Conservation (phyloP, 37 sponge, comb jelly and placozoan species). For the Beroe forskalii region DNA sequence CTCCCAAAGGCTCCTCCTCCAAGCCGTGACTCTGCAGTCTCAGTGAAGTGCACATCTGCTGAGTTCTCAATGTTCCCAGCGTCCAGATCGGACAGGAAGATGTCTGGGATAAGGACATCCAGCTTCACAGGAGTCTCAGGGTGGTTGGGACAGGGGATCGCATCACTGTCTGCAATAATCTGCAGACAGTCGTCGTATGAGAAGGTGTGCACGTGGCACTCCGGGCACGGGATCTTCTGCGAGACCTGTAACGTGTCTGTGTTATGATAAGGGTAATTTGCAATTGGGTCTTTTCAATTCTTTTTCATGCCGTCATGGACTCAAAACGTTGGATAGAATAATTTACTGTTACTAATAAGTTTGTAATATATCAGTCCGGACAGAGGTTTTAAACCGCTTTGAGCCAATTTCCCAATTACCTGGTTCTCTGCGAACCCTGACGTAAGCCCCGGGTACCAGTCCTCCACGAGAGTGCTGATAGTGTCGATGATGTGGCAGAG, state of each 20-base stretch:
- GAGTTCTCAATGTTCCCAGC: neutral
- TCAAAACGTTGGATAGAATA: no score
- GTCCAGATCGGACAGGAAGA: conserved; percentile 50
- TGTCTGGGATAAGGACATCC: conserved; percentile 12
- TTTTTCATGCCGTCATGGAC: no score
- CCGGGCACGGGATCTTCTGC: conserved; percentile 40
- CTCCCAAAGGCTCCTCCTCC: conserved; percentile 43
- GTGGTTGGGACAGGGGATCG: conserved; percentile 47
- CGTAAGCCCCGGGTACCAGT: conserved; percentile 38
- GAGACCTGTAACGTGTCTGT: no score
- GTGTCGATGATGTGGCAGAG: conserved; percentile 53
- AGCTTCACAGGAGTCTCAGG: neutral
- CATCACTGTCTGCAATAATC: conserved; percentile 5
- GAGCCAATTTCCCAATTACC: no score
- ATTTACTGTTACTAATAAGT: no score
- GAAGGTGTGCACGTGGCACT: conserved; percentile 23
- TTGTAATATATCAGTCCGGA: no score
- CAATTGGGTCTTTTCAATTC: no score
- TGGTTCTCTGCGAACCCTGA: conserved; percentile 17
- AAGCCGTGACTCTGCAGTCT: conserved; percentile 16
- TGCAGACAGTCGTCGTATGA: conserved; percentile 56
- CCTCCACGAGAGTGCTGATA: conserved; percentile 23
- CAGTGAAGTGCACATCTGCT: neutral
- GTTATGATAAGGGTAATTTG: no score
- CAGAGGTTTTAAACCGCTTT: no score